A percentile compares a stretch with the other conserved stretches of the same genome.
Conservation (phyloP, 2,888 invertebrate genomes). For the Cetonia aurata region DNA sequence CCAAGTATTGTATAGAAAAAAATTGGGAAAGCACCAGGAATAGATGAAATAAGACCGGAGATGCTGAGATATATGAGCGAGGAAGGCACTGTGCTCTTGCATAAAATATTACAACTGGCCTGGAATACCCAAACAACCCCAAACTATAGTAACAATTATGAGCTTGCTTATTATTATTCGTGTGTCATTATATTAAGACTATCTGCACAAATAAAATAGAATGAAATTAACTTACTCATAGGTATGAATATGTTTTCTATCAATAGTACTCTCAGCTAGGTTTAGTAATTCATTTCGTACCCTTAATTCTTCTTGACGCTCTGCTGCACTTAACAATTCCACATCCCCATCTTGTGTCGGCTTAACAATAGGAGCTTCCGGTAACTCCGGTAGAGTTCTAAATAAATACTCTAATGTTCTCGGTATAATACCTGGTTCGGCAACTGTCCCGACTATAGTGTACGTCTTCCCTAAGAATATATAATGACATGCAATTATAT, state of each 20-base stretch:
- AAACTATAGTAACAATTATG: no score
- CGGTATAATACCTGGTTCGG: constrained; percentile 75
- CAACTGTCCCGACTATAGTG: constrained; percentile 68
- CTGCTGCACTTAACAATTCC: constrained; percentile 61
- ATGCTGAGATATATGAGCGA: no score
- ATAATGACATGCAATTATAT: constrained; percentile 9
- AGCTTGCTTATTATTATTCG: no score
- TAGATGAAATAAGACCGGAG: no score
- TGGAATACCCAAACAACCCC: no score
- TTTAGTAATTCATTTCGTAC: constrained; percentile 57
- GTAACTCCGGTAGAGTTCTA: constrained; percentile 57
- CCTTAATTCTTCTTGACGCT: constrained; percentile 43
- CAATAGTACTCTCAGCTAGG: constrained; percentile 44
- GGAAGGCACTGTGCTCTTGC: no score
- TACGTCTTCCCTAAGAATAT: constrained; percentile 59
- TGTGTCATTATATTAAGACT: neutral
- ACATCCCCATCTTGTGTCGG: constrained; percentile 63
- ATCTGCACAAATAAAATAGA: neutral
- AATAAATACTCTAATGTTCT: constrained; percentile 71
- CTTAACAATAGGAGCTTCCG: constrained; percentile 63
- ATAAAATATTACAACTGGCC: no score
- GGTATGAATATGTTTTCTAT: constrained; percentile 51
- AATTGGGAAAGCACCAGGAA: no score
- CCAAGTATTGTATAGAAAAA: no score
- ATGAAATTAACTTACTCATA: constrained; percentile 48